Evolutionary conservation across 2,888 invertebrate genomes (phyloP), one percentile per base, ranked within the genome.

Genomic region (Neria commutata): DNA sequence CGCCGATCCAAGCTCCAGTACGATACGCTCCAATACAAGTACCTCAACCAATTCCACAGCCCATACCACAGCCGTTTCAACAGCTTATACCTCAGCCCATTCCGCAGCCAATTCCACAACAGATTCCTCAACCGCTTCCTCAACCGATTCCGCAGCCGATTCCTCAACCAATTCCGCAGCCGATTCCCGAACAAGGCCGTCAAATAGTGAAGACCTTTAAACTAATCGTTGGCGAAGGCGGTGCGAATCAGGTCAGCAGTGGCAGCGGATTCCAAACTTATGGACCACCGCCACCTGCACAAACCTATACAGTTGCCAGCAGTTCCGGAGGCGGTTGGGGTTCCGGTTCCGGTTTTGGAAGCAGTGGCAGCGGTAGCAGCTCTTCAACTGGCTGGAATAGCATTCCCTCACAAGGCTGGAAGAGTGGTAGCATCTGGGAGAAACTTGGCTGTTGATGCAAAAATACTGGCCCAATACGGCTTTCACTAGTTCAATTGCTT

Each of bases 341-440:
- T 29, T 29, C 29, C 47, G 47, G 24, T 14, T n/a, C 8, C 10
- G 11, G 25, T 55, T 14, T 67, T 51, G 57, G 21, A 61, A 59
- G 54, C 50, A 29, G 33, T 45, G 51, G 37, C 42, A 59, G 58
- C 47, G 33, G 21, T 33, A 54, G 54, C 23, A 34, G 46, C 50
- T 34, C 16, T 16, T 46, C 45, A 29, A 54, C 16, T 37, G 53
- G 50, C 19, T 54, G 33, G 26, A 54, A 46, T 33, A 51, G 26
- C 47, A 47, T 24, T 5, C n/a, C n/a, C n/a, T n/a, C 23, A 47
- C n/a, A 54, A 19, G 71, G 70, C 65, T 75, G 67, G 67, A 75
- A 77, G 60, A 65, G 72, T 45, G 77, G 76, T 33, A 74, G 75
- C 64, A 69, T 75, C 61, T 72, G 68, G 61, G 77, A 77, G 65